Evolutionary conservation across 2,797 vertebrate species (phyloP), one percentile per base, ranked within the genome.

Genomic region (Netta rufina): DNA sequence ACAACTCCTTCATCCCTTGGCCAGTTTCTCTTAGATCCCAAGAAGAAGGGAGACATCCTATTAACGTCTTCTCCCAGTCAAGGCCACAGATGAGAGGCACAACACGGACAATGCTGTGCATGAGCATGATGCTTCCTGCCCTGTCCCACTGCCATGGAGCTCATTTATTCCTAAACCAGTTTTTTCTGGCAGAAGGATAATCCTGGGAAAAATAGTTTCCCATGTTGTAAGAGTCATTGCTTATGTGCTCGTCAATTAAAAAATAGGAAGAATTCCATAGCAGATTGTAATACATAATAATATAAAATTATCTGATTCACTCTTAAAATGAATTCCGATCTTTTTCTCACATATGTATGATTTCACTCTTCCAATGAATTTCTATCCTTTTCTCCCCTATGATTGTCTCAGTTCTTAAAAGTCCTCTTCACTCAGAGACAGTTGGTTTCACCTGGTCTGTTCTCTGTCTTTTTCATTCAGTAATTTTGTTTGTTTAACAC

Each of bases 121-220:
- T 2, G 16, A 73, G 11, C 15, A 13, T 4, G 18, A 17, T 5
- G 18, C 9, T 13, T 66, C n/a, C 54, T 62, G 24, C 4, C 0
- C 36, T 67, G 41, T 14, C 30, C 21, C 11, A 43, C 28, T 49
- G n/a, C 24, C 22, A n/a, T 2, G 2, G 11, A 1, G 1, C n/a
- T 77, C 41, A 24, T 64, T 73, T 61, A 47, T 62, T 64, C 41
- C 14, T 64, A 20, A 77, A 17, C 43, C 22, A 21, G 16, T 6
- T 1, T 45, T 74, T 77, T 69, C 43, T 19, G 69, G 32, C 3
- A 19, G 43, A 49, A 58, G 21, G 5, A 8, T 30, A 47, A 54
- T 18, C 20, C 14, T 20, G 16, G 16, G 12, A 18, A 64, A 83
- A 87, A 62, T 2, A 51, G 14, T 54, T 5, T 56, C 9, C 22